These are phyloP conservation scores for Pollachius pollachius DNA, from an alignment of 2,113 vertebrate species.

Conservation along the genomic window DNA sequence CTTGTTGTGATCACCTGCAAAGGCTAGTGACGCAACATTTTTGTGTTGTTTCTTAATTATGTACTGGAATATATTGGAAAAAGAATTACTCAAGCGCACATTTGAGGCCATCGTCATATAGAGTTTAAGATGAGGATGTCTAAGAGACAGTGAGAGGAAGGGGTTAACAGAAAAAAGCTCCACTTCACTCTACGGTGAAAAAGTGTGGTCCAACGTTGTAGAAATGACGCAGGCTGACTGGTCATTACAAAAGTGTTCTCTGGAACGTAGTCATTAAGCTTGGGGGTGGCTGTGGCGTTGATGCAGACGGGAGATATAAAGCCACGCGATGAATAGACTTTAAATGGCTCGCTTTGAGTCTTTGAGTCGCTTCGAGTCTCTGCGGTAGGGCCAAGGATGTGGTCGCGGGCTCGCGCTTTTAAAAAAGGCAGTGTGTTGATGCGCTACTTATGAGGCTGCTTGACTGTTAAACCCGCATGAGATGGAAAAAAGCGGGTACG, in stretches of 20 bases:
- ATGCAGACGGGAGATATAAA: slow-evolving; percentile 22
- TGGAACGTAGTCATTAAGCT: slow-evolving; percentile 26
- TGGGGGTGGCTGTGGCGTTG: slow-evolving; percentile 20
- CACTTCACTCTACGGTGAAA: background rate
- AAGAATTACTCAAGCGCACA: too few species aligned
- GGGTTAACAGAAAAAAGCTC: too few species aligned
- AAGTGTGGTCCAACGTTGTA: background rate
- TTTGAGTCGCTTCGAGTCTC: slow-evolving; percentile 35
- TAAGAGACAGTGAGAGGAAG: too few species aligned
- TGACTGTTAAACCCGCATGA: slow-evolving; percentile 68
- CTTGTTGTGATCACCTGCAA: too few species aligned
- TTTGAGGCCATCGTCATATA: too few species aligned
- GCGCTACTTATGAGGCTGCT: background rate
- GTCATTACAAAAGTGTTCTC: slow-evolving; percentile 23
- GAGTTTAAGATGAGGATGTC: too few species aligned
- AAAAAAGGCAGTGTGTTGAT: background rate
- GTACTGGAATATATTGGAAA: too few species aligned
- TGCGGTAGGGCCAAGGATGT: slow-evolving; percentile 66
- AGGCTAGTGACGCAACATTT: too few species aligned
- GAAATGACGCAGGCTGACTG: slow-evolving; percentile 24
- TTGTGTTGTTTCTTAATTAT: too few species aligned
- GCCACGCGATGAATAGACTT: too few species aligned
- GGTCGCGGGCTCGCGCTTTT: slow-evolving; percentile 51
- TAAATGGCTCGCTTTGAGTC: slow-evolving; percentile 12
- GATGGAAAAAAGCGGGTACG: slow-evolving; percentile 67